Conservation (phyloP, 2,888 invertebrate species). For the Sepiola atlantica region DNA sequence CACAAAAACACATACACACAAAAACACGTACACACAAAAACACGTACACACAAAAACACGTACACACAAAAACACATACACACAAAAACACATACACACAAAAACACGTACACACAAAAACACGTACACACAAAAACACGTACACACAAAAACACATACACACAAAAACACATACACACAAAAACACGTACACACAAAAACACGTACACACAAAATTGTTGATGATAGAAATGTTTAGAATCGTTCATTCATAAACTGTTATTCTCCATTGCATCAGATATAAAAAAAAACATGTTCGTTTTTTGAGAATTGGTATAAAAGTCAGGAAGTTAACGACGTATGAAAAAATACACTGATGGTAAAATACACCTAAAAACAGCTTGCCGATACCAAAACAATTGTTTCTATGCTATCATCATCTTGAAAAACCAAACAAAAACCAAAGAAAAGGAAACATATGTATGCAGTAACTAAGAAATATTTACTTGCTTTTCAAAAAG, state of each 20-base stretch:
- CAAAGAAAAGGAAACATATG: neutral
- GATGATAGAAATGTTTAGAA: too few relatives aligned
- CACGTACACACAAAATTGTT: too few relatives aligned
- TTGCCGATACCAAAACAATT: neutral
- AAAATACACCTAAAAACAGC: neutral
- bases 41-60: too few relatives aligned
- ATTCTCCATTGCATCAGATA: neutral
- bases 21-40: too few relatives aligned
- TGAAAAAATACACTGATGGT: neutral
- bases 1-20: too few relatives aligned
- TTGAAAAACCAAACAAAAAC: neutral
- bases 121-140: too few relatives aligned
- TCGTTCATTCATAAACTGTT: neutral
- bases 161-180: too few relatives aligned
- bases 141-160: too few relatives aligned
- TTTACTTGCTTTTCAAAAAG: neutral
- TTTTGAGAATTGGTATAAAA: neutral
- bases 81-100: too few relatives aligned
- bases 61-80: too few relatives aligned
- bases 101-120: too few relatives aligned
- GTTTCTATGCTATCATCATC: neutral
- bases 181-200: too few relatives aligned
- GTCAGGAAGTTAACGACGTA: neutral
- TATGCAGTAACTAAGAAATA: neutral
- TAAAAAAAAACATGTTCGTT: neutral